Base-by-base conservation (phyloP, 2,888 invertebrate species). In the Nomada flava region DNA sequence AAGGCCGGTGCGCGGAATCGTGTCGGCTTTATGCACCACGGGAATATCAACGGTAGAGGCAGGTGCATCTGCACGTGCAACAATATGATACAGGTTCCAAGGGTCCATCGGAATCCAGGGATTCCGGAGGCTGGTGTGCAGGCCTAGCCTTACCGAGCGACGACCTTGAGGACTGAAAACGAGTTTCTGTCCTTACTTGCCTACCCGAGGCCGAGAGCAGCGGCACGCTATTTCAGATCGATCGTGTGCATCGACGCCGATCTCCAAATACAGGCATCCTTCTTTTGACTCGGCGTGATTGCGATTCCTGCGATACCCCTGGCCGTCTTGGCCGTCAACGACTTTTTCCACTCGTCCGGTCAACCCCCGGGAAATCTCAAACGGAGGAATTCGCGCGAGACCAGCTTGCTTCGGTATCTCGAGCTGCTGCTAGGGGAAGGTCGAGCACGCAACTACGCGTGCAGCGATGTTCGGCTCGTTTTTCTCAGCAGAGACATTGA, bases 161-260 rank as follows among this genome's bases (percentile, higher is more conserved):
- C 88, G 88, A 85, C 88, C 88, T 88, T 88, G 87, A 84, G 79
- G 88, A 88, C 85, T 88, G 85, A 74, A 89, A 90, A 90, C 89
- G 87, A 88, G 90, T 90, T 90, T 89, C 85, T 85, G 81, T 85
- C 78, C 86, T 86, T 85, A 86, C 82, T 84, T 85, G 86, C 83
- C 76, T 67, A 72, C 70, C 75, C 73, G 72, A 76, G 73, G 70
- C 78, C 74, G 72, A 65, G 42, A 15, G 60, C 60, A 15, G 74
- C 75, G 52, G 76, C 55, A 73, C 60, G 80, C 73, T 89, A 36
- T 89, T 89, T 89, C 86, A 86, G 86, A 80, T 86, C 85, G 88
- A 87, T 87, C 84, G 86, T 52, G 76, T 50, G 76, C 84, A 36
- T 47, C 84, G 77, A 83, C 79, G 82, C 62, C 87, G 84, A 87